Evolutionary conservation across 2,888 invertebrate species (phyloP).

Genomic region (Brenthis ino): DNA sequence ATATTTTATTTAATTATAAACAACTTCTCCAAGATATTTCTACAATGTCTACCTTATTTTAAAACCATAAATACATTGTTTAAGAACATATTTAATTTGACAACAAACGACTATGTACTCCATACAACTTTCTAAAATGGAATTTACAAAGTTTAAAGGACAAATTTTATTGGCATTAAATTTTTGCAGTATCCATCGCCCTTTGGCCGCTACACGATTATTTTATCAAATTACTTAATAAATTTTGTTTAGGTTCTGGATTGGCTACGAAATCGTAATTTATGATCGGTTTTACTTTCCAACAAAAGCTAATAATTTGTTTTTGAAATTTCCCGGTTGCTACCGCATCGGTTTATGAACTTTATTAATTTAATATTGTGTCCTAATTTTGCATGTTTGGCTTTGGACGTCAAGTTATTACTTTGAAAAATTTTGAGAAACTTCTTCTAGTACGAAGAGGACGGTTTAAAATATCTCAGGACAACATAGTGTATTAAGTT

Average conservation of each 20-base stretch:
- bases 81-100: constrained; percentile 21
- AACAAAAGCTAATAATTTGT: constrained; percentile 67
- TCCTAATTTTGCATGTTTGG: constrained; percentile 51
- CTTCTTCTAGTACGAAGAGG: not conserved
- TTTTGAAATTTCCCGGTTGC: constrained; percentile 54
- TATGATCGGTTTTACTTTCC: constrained; percentile 67
- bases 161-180: constrained; percentile 39
- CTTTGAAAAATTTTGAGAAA: constrained; percentile 12
- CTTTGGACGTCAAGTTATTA: constrained; percentile 40
- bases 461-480: not conserved
- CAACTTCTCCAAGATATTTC: not conserved
- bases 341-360: constrained; percentile 53
- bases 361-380: constrained; percentile 58
- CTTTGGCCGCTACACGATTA: constrained; percentile 45
- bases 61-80: constrained; percentile 9
- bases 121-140: constrained; percentile 20
- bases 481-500: not conserved
- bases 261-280: constrained; percentile 66
- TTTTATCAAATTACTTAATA: constrained; percentile 64
- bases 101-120: constrained; percentile 11
- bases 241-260: constrained; percentile 61
- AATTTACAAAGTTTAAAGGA: constrained; percentile 31
- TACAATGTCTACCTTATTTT: not conserved
- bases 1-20: not conserved
- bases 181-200: constrained; percentile 41